Conservation (phyloP, 2,797 vertebrate genomes). For the Lophotriccus pileatus region DNA sequence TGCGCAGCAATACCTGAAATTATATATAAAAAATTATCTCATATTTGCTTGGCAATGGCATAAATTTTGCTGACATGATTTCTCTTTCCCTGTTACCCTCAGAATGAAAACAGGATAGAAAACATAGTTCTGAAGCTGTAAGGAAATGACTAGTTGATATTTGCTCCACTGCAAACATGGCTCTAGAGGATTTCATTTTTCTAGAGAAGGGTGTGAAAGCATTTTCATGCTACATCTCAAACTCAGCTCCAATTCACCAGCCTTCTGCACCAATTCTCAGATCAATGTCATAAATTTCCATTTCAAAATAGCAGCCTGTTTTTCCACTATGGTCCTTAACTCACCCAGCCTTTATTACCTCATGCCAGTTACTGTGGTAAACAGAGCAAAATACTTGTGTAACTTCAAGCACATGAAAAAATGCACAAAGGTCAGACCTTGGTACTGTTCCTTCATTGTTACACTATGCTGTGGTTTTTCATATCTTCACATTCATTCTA, state of each 20-base stretch:
- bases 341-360: not conserved
- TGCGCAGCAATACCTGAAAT: not conserved
- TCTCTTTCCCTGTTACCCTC: not conserved
- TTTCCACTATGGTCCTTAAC: not conserved
- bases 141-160: not conserved
- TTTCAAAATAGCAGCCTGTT: slow-evolving; percentile 3
- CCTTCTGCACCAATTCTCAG: slow-evolving; percentile 15
- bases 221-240: slow-evolving; percentile 37
- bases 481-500: not conserved
- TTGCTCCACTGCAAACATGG: not conserved
- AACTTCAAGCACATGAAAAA: not conserved
- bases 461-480: not conserved
- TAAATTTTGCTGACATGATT: not conserved
- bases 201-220: not conserved
- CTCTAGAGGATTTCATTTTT: not conserved
- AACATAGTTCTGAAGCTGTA: not conserved
- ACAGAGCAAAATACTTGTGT: not conserved
- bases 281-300: slow-evolving; percentile 25
- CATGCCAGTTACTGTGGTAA: not conserved
- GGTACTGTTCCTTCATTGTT: not conserved
- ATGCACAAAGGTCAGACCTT: not conserved
- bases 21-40: not conserved
- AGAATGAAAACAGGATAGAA: not conserved
- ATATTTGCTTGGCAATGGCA: not conserved
- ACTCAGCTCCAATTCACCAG: not conserved